Percentiles rank a stretch among this genome's conserved stretches.
Evolutionary conservation across 1,140 invertebrate genomes (phyloP).

Genomic region (Neotoxoptera formosana): DNA sequence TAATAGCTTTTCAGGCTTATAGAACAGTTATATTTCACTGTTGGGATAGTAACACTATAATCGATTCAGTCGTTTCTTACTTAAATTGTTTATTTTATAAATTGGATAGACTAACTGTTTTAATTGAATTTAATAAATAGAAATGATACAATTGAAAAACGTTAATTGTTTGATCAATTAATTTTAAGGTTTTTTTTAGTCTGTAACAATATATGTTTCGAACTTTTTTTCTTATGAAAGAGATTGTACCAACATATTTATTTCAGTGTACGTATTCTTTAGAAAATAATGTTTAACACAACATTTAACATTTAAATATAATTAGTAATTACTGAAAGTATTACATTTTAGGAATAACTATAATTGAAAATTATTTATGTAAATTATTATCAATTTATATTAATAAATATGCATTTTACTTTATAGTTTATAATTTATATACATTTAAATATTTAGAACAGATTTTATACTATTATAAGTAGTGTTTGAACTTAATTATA

Average conservation of each 20-base stretch:
- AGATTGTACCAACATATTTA: neutral
- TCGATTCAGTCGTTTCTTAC: neutral
- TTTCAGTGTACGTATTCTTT: neutral
- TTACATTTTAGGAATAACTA: neutral
- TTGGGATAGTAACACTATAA: neutral
- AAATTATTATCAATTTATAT: neutral
- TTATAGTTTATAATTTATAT: neutral
- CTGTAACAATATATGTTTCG: neutral
- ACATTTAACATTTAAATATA: neutral
- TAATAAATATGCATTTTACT: neutral
- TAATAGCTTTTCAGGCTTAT: neutral
- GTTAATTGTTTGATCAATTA: slow-evolving; percentile 26
- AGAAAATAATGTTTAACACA: neutral
- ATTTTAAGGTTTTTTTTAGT: slow-evolving; percentile 12
- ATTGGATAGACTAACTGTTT: neutral
- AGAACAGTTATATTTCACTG: slow-evolving; percentile 10
- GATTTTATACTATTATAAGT: neutral
- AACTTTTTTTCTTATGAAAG: neutral
- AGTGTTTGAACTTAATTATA: neutral
- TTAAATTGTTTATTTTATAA: slow-evolving; percentile 41
- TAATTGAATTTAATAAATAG: slow-evolving; percentile 45
- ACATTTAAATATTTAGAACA: neutral
- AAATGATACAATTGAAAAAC: slow-evolving; percentile 42
- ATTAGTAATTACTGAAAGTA: neutral
- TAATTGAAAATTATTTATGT: neutral